A percentile compares a stretch with the other conserved stretches of the same genome.
Evolutionary conservation across 64 coral and sea anemone genomes (phyloP).

Genomic region (Montipora cactus): DNA sequence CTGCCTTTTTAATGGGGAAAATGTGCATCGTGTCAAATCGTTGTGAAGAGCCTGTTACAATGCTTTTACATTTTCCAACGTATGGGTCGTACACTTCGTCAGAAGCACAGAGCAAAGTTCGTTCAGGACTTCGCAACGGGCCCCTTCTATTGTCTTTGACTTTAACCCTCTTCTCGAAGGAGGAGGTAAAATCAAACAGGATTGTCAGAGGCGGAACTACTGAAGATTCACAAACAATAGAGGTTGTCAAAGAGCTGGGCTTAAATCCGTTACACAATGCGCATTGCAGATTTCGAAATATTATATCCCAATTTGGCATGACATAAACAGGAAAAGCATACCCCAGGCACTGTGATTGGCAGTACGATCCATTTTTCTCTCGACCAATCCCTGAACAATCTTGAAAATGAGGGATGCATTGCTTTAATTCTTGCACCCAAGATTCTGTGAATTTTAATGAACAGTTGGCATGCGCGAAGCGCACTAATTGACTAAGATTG

Average conservation of each 20-base stretch:
- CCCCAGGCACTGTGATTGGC: not conserved
- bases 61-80: not conserved
- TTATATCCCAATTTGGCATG: not conserved
- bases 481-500: not conserved
- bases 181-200: constrained; percentile 18
- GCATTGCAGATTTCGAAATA: constrained; percentile 18
- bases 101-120: not conserved
- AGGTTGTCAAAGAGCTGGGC: not conserved
- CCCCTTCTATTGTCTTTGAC: not conserved
- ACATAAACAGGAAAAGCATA: constrained; percentile 29
- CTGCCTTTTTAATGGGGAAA: too few relatives aligned
- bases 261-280: not conserved
- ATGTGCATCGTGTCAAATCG: too few relatives aligned
- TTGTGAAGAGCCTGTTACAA: too few relatives aligned
- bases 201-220: not conserved
- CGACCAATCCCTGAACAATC: not conserved
- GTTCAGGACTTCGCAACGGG: not conserved
- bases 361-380: not conserved
- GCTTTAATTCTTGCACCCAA: not conserved
- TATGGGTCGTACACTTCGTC: too few relatives aligned
- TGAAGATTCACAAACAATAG: not conserved
- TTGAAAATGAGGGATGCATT: not conserved
- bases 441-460: not conserved
- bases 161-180: not conserved
- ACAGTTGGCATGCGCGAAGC: not conserved